Evolutionary conservation across 2,113 vertebrate species (phyloP).

Genomic region (Zosterops lateralis): DNA sequence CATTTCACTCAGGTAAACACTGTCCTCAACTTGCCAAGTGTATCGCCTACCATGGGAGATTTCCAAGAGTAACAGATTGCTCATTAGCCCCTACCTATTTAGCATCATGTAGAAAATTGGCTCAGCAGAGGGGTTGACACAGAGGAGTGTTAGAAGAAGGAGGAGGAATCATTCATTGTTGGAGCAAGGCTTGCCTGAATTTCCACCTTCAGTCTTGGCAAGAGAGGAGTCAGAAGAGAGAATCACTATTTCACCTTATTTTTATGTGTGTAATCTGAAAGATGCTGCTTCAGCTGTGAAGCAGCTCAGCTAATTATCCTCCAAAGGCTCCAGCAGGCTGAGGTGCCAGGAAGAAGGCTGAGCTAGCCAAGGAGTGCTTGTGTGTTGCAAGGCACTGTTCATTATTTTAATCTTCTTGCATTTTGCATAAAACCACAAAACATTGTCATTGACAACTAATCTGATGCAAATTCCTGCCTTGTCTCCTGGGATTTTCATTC

Average conservation of each 20-base stretch:
- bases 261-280: neutral
- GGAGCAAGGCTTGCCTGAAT: neutral
- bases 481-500: conserved; percentile 18
- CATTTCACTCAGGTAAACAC: neutral
- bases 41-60: neutral
- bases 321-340: neutral
- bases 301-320: neutral
- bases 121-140: neutral
- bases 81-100: neutral
- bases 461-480: conserved; percentile 33
- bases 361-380: neutral
- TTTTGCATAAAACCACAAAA: conserved; percentile 39
- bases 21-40: neutral
- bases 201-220: neutral
- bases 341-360: neutral
- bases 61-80: neutral
- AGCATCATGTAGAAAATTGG: neutral
- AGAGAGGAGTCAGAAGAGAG: neutral
- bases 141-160: neutral
- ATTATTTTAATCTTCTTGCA: neutral
- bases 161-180: neutral
- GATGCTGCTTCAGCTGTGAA: neutral
- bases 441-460: conserved; percentile 19
- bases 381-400: neutral
- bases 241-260: neutral